Evolutionary conservation across 2,113 vertebrate genomes (phyloP), one percentile per base, ranked within the genome.

Genomic region (Chloebia gouldiae): DNA sequence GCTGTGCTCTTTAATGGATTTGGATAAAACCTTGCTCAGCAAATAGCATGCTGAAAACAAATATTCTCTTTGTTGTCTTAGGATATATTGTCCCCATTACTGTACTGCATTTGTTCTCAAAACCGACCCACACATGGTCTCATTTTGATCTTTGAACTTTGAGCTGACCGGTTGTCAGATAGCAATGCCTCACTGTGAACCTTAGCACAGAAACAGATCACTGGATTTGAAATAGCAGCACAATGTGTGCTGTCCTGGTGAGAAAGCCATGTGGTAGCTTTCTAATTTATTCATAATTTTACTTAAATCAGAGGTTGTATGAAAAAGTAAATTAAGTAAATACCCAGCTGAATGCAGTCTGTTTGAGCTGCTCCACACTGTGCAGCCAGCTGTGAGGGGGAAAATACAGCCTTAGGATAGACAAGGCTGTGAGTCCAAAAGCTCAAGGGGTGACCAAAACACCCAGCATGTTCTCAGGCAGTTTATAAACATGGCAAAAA

Each of bases 251-350:
- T 86, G 50, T 50, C 86, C 71, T 88, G 50, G 45, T 78, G 71
- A 80, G 71, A 33, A 82, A 81, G 44, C 30, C 63, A 63, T 73
- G 90, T 56, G 68, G 71, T 68, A 68, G 39, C 47, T 88, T 86
- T 83, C 30, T 66, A 90, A 95, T 92, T 88, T 92, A 88, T 92
- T 92, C 39, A 51, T n/a, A 75, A 86, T 93, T 90, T 90, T 88
- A 63, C 47, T 83, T 81, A 90, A 93, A 83, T 54, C 76, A 81
- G 88, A 83, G 24, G 44, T 86, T 77, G 44, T 54, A 81, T 68
- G 72, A 80, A 94, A 93, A 94, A 80, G 39, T 77, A 92, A 91
- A 93, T 96, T 81, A 87, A 92, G 65, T 85, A 91, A 92, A 92
- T 59, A 87, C 61, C 57, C 84, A 82, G 71, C 50, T 86, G 82